Conservation (phyloP, 2,797 vertebrate genomes). For the Girardinus metallicus region DNA sequence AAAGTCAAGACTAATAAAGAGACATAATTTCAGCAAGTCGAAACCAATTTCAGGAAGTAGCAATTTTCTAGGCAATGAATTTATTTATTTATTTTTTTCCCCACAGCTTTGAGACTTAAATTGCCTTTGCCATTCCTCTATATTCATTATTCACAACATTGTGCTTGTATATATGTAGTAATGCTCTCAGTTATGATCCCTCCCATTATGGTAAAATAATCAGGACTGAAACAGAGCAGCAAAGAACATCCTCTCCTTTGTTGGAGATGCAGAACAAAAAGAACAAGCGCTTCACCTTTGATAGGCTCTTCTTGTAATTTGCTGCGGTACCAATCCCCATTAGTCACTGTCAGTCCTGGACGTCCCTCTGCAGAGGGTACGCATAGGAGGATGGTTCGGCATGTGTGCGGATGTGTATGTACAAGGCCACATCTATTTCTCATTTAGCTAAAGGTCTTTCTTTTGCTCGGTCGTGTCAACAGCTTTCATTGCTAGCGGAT, state of each 20-base stretch:
- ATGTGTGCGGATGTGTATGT: conserved; percentile 38
- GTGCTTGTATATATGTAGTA: conserved; percentile 8
- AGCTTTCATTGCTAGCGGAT: conserved; percentile 72
- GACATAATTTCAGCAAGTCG: conserved; percentile 56
- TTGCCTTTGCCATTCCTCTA: background rate
- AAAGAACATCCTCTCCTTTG: conserved; percentile 6
- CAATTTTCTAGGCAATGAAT: conserved; percentile 17
- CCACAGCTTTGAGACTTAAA: conserved; percentile 26
- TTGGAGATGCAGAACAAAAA: background rate
- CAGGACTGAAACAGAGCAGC: conserved; percentile 20
- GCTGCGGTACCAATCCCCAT: conserved; percentile 66
- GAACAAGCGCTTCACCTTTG: conserved; percentile 46
- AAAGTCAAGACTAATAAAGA: conserved; percentile 73
- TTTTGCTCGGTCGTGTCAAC: conserved; percentile 39
- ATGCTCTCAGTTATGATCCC: conserved; percentile 41
- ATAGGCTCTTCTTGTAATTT: conserved; percentile 68
- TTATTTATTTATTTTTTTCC: conserved; percentile 6
- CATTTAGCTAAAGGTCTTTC: conserved; percentile 50
- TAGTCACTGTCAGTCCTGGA: conserved; percentile 76
- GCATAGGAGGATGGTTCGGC: conserved; percentile 40
- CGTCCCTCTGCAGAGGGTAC: conserved; percentile 58
- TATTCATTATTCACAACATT: conserved; percentile 6
- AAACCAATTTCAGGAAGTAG: conserved; percentile 49
- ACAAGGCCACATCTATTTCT: conserved; percentile 57
- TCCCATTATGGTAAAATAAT: conserved; percentile 26